Percentiles rank a stretch among this genome's conserved stretches.
These are phyloP conservation scores for Scrobipalpa costella DNA, from an alignment of 2,888 invertebrate species.

Conservation along the genomic window DNA sequence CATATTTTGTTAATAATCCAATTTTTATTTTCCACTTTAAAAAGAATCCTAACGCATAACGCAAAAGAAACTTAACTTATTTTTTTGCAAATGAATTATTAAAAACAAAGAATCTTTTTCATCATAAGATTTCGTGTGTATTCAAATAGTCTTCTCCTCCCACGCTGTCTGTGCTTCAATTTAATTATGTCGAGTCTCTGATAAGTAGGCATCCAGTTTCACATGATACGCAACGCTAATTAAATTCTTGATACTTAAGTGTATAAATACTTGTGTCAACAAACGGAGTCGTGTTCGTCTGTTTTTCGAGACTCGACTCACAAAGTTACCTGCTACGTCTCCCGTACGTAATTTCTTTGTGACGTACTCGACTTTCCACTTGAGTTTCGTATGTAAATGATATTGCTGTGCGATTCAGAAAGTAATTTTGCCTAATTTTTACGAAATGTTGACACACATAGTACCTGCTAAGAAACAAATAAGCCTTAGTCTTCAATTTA, in stretches of 20 bases:
- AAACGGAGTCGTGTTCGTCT: slow-evolving; percentile 11
- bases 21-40: no score
- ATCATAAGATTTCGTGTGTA: background rate
- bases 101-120: no score
- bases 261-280: slow-evolving; percentile 1
- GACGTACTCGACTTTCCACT: slow-evolving; percentile 1
- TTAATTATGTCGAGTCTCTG: slow-evolving; percentile 68
- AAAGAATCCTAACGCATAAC: no score
- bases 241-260: slow-evolving; percentile 56
- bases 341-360: background rate
- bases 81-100: no score
- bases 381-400: background rate
- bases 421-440: no score
- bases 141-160: background rate
- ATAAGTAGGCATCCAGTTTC: slow-evolving; percentile 73
- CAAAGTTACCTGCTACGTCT: slow-evolving; percentile 2
- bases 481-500: no score
- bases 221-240: slow-evolving; percentile 61
- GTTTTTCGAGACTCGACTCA: slow-evolving; percentile 13
- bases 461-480: no score
- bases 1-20: no score
- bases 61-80: no score
- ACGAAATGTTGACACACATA: no score
- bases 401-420: no score
- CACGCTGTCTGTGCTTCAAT: slow-evolving; percentile 43